Conservation (phyloP, 1,140 invertebrate species). For the Calephelis nemesis region DNA sequence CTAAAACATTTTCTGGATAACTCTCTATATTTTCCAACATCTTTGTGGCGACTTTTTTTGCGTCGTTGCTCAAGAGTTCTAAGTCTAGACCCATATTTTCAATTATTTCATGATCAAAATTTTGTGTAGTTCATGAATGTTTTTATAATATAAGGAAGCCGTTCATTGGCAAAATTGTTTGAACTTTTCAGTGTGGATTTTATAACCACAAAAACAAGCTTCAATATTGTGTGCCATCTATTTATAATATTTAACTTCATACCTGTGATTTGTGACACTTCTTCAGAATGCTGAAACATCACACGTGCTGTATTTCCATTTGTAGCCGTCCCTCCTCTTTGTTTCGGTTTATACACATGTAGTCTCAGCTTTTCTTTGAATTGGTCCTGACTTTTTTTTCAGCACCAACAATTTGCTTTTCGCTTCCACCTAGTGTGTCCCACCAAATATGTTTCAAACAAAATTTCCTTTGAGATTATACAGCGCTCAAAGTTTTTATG, state of each 20-base stretch:
- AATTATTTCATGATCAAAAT: background rate
- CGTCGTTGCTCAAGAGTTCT: background rate
- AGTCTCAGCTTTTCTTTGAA: constrained; percentile 20
- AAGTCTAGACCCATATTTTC: background rate
- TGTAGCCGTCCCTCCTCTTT: constrained; percentile 9
- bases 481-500: constrained; percentile 20
- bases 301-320: constrained; percentile 20
- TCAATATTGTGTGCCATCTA: constrained; percentile 1
- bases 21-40: background rate
- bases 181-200: background rate
- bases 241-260: constrained; percentile 21
- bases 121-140: background rate
- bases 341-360: constrained; percentile 22
- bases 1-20: background rate
- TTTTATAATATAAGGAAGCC: background rate
- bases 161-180: background rate
- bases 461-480: constrained; percentile 16
- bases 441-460: constrained; percentile 16
- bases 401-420: constrained; percentile 3
- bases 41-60: background rate
- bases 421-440: constrained; percentile 2
- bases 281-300: background rate
- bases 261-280: constrained; percentile 5
- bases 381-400: constrained; percentile 11
- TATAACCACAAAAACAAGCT: constrained; percentile 5